A percentile compares a stretch with the other conserved stretches of the same genome.
phyloP scores from a whole-genome alignment of 2,888 invertebrate species.

The Erebia ligea region DNA sequence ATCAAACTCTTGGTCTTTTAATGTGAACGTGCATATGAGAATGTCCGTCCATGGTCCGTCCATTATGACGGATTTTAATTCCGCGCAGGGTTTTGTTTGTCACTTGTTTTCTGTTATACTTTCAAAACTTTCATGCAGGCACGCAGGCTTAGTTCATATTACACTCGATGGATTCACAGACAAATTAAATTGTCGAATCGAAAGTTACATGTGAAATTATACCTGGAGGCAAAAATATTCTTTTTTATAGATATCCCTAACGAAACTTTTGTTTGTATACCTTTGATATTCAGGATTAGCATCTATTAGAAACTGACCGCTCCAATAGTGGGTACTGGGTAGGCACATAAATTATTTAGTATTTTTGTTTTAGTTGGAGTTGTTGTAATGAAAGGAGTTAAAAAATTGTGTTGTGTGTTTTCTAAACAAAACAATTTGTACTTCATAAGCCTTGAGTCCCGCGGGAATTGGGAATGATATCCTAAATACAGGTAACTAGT shows the following conservation, averaged over 20 bases:
- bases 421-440: too few species aligned
- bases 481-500: too few species aligned
- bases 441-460: too few species aligned
- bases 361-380: too few species aligned
- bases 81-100: slow-evolving; percentile 22
- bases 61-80: slow-evolving; percentile 30
- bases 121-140: background rate
- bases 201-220: background rate
- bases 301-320: too few species aligned
- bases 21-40: slow-evolving; percentile 37
- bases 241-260: background rate
- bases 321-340: too few species aligned
- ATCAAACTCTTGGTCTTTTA: slow-evolving; percentile 39
- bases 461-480: too few species aligned
- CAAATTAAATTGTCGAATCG: background rate
- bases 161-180: background rate
- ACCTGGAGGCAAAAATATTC: background rate
- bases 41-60: slow-evolving; percentile 37
- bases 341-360: too few species aligned
- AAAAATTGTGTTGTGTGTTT: too few species aligned
- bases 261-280: background rate
- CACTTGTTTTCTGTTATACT: background rate
- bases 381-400: too few species aligned
- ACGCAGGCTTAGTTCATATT: background rate
- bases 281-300: too few species aligned